phyloP scores from a whole-genome alignment of 2,797 vertebrate species.

The Apogon talboti region DNA sequence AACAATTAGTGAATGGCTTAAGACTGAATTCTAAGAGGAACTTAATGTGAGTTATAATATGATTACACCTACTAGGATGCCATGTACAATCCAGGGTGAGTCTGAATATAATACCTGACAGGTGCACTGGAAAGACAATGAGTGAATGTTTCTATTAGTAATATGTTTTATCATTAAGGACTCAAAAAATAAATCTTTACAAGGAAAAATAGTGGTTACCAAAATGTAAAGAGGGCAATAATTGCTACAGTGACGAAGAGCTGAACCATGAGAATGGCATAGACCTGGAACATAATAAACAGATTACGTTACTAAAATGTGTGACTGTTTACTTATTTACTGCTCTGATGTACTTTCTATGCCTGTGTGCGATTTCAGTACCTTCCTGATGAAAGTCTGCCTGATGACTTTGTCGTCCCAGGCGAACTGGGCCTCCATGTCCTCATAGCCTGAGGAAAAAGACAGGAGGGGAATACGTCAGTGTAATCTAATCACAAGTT shows the following conservation, averaged over 20 bases:
- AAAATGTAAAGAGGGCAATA: slow-evolving; percentile 93
- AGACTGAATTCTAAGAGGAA: neutral
- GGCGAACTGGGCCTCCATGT: slow-evolving; percentile 88
- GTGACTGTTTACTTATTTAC: too few relatives aligned
- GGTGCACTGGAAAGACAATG: slow-evolving; percentile 82
- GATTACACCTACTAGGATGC: slow-evolving; percentile 90
- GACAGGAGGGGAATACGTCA: neutral
- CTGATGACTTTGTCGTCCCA: slow-evolving; percentile 91
- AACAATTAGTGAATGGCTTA: neutral
- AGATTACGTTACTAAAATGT: neutral
- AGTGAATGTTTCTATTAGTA: neutral
- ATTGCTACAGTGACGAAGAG: slow-evolving; percentile 88
- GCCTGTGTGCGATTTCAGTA: slow-evolving; percentile 52
- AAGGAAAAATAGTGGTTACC: slow-evolving; percentile 73
- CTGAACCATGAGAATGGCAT: slow-evolving; percentile 91
- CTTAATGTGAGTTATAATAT: neutral
- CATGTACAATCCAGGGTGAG: slow-evolving; percentile 91
- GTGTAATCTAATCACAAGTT: too few relatives aligned
- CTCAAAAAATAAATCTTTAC: neutral
- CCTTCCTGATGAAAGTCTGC: slow-evolving; percentile 93
- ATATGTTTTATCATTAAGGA: neutral
- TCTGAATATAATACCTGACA: slow-evolving; percentile 90
- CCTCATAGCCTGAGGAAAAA: slow-evolving; percentile 79
- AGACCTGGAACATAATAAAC: slow-evolving; percentile 87
- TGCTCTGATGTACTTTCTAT: too few relatives aligned